Base-by-base conservation (phyloP, 1,140 invertebrate species). In the Drosophila albomicans region DNA sequence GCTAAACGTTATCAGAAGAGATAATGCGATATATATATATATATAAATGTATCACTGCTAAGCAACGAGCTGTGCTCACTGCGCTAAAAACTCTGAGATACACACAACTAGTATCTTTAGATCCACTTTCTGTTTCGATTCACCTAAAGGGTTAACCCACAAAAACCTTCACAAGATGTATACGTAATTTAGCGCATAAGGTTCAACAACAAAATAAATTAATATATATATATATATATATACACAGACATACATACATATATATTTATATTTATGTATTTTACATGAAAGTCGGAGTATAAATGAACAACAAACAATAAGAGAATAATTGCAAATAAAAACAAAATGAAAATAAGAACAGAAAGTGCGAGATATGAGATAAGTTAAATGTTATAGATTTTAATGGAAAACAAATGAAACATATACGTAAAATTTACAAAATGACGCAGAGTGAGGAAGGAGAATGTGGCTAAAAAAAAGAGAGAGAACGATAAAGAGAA, bases 311-410 rank as follows among this genome's bases (percentile, higher is more conserved):
- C 67, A 89, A 89, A 88, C 85, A 88, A 88, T 85, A 85, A 89
- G 70, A 71, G 80, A 78, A 73, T 75, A 72, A 67, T 76, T 81
- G 81, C 81, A 57, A 63, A 13, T 49, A 28, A 69, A 5, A 45
- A 30, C 15, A 43, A 16, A 43, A 43, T 5, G 20, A 52, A 28
- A 69, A 4, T 32, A 30, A 67, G 4, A 45, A 30, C 16, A 45
- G 35, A 43, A 56, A 45, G 10, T 43, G 81, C 28, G 20, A 64
- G 79, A 79, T 89, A 89, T 67, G 57, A 71, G 49, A 63, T 90
- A 89, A 89, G 86, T 89, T 81, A 90, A 89, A 89, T 90, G 85
- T 89, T 90, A 90, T 90, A 90, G 86, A 79, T 86, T 90, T 90
- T 90, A 86, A 81, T 78, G 28, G 79, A 66, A 74, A 70, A 51